phyloP scores from a whole-genome alignment of 2,797 vertebrate species.

The Otolemur crassicaudatus region DNA sequence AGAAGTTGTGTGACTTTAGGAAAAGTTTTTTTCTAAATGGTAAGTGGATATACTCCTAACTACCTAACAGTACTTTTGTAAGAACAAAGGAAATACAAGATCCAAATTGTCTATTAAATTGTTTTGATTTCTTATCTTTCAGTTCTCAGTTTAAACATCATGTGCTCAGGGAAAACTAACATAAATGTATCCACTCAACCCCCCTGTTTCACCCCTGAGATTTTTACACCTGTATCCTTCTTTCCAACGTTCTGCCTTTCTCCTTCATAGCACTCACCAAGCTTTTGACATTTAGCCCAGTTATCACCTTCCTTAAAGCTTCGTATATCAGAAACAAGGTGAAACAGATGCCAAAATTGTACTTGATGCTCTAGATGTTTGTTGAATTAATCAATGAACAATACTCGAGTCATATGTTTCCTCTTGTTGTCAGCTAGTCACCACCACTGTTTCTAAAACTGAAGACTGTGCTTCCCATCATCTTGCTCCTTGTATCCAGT shows the following conservation, averaged over 20 bases:
- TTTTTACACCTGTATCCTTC: background rate
- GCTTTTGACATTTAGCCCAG: background rate
- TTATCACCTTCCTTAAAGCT: background rate
- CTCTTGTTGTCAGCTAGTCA: background rate
- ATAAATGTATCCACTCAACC: background rate
- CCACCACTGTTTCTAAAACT: background rate
- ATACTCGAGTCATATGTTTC: background rate
- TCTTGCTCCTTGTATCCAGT: background rate
- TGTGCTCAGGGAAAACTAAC: background rate
- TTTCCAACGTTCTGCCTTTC: background rate
- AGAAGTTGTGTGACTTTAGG: background rate
- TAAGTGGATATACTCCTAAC: background rate
- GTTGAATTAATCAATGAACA: background rate
- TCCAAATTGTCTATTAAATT: background rate
- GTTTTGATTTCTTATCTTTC: background rate
- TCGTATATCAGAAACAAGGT: background rate
- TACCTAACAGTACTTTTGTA: background rate
- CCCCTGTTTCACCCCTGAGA: background rate
- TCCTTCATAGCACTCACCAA: background rate
- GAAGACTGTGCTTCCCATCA: background rate
- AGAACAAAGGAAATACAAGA: background rate
- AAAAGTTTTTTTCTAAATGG: background rate
- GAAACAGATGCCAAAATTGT: background rate
- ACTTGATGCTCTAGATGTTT: background rate
- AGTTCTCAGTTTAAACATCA: background rate